These are phyloP conservation scores for Cylloceria caligata DNA, from an alignment of 2,888 invertebrate species.

Conservation along the genomic window DNA sequence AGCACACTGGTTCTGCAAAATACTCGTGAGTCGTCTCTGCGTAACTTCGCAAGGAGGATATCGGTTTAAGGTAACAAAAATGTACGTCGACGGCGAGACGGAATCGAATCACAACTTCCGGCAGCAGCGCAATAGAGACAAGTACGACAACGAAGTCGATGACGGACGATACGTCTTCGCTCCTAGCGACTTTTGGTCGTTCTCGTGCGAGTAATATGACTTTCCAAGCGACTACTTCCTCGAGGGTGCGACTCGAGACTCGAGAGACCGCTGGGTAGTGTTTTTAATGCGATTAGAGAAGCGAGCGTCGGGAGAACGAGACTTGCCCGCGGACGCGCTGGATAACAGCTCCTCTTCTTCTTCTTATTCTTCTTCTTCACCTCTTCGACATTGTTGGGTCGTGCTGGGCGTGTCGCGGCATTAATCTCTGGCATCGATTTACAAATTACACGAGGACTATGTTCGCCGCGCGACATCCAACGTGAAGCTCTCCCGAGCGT, in stretches of 20 bases:
- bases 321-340: conserved; percentile 41
- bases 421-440: conserved; percentile 73
- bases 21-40: conserved; percentile 5
- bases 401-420: conserved; percentile 71
- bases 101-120: conserved; percentile 19
- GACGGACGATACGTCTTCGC: conserved; percentile 29
- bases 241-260: conserved; percentile 55
- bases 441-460: conserved; percentile 70
- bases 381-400: conserved; percentile 18
- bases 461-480: conserved; percentile 46
- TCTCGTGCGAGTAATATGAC: conserved; percentile 13
- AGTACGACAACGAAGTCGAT: conserved; percentile 9
- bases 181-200: background rate
- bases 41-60: conserved; percentile 4
- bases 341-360: conserved; percentile 49
- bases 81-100: conserved; percentile 36
- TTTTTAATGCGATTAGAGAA: conserved; percentile 72
- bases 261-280: conserved; percentile 46
- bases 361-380: conserved; percentile 27
- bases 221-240: conserved; percentile 62
- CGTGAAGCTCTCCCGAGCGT: conserved; percentile 67
- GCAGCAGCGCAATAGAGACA: conserved; percentile 8
- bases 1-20: background rate
- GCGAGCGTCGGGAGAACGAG: conserved; percentile 54
- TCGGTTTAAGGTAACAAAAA: conserved; percentile 6